Percentiles rank a stretch among this genome's conserved stretches.
phyloP scores from a whole-genome alignment of 2,888 invertebrate genomes.

The Acanthosepion pharaonis region DNA sequence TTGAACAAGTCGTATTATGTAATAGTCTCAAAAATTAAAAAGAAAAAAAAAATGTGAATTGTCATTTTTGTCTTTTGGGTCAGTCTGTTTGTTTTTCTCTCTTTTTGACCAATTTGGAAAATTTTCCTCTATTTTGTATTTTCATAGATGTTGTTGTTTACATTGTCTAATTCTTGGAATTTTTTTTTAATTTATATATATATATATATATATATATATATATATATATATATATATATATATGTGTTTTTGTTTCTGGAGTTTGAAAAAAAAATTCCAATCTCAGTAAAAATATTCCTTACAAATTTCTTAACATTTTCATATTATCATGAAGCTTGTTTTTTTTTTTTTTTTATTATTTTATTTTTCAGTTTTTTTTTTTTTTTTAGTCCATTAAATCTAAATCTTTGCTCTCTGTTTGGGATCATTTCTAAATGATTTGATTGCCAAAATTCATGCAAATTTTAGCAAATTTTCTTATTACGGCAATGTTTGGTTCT shows the following conservation, averaged over 20 bases:
- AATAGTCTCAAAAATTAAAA: background rate
- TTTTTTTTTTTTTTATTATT: background rate
- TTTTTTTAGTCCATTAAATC: background rate
- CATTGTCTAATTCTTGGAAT: background rate
- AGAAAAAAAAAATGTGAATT: background rate
- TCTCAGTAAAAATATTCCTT: background rate
- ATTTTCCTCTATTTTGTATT: background rate
- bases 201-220: too few species aligned
- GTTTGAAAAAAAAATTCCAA: background rate
- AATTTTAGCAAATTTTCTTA: background rate
- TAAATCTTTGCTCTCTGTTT: background rate
- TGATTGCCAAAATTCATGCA: slow-evolving; percentile 16
- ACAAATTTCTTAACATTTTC: background rate
- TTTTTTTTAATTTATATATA: too few species aligned
- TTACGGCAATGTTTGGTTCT: background rate
- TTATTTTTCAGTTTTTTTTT: background rate
- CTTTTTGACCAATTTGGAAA: background rate
- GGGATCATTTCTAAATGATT: background rate
- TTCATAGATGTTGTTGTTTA: background rate
- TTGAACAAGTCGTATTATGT: background rate
- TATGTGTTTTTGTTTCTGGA: background rate
- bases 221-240: too few species aligned
- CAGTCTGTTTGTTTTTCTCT: background rate
- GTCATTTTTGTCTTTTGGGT: background rate
- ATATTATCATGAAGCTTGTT: background rate